These are phyloP conservation scores for Leucoma salicis DNA, from an alignment of 2,888 invertebrate species.

Conservation along the genomic window DNA sequence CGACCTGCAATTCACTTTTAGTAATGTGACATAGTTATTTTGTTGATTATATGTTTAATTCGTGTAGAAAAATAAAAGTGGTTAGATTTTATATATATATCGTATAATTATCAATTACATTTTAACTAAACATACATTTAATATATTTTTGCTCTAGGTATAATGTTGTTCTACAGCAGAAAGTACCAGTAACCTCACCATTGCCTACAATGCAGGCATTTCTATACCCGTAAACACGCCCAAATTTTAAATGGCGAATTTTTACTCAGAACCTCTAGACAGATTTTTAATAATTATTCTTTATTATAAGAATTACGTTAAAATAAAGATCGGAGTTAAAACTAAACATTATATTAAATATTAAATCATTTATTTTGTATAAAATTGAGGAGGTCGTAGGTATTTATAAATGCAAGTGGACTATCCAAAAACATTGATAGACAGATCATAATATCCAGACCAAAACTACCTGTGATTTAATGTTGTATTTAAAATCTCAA, in stretches of 20 bases:
- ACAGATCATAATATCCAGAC: no score
- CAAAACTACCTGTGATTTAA: no score
- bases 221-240: no score
- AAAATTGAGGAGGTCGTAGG: conserved; percentile 27
- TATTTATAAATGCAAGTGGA: conserved; percentile 39
- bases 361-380: conserved; percentile 18
- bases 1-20: no score
- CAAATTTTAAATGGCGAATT: no score
- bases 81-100: conserved; percentile 30
- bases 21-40: no score
- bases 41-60: no score
- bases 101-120: conserved; percentile 73
- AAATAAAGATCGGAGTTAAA: conserved; percentile 22
- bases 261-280: no score
- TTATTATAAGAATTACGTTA: conserved; percentile 1
- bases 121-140: conserved; percentile 68
- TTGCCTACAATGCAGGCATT: conserved; percentile 37
- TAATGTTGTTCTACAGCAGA: conserved; percentile 67
- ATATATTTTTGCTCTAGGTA: conserved; percentile 60
- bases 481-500: conserved; percentile 36
- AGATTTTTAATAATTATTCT: neutral
- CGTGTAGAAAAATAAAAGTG: neutral
- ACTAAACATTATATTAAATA: conserved; percentile 24
- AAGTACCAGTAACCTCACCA: conserved; percentile 52
- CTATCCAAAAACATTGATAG: conserved; percentile 41